phyloP scores from a whole-genome alignment of 2,888 invertebrate genomes.

The Poecilobothrus nobilitatus region DNA sequence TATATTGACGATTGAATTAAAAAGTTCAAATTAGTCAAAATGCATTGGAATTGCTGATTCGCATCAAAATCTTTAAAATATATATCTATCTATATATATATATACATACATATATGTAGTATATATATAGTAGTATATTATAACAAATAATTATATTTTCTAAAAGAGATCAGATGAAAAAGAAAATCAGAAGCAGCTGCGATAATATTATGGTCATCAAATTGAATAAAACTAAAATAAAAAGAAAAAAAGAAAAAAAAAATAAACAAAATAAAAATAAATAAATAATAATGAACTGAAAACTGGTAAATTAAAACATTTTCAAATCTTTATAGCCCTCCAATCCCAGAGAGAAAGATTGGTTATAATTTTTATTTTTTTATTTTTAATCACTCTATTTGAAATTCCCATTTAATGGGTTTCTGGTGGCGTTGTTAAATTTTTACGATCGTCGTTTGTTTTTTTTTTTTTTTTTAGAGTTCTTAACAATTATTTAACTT shows the following conservation, averaged over 20 bases:
- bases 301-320: constrained; percentile 2
- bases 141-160: no score
- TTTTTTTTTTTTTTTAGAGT: background rate
- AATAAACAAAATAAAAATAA: no score
- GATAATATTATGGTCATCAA: background rate
- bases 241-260: no score
- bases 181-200: background rate
- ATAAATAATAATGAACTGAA: background rate
- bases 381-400: background rate
- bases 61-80: no score
- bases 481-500: background rate
- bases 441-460: background rate
- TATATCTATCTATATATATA: no score
- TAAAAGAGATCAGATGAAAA: background rate
- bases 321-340: background rate
- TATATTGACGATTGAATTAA: background rate
- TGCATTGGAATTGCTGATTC: background rate
- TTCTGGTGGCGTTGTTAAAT: background rate
- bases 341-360: background rate
- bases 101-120: no score
- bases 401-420: background rate
- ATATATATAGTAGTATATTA: no score
- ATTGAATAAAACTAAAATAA: no score
- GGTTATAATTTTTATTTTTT: no score
- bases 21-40: background rate